Evolutionary conservation across 1,140 invertebrate genomes (phyloP).

Genomic region (Hermetia illucens): DNA sequence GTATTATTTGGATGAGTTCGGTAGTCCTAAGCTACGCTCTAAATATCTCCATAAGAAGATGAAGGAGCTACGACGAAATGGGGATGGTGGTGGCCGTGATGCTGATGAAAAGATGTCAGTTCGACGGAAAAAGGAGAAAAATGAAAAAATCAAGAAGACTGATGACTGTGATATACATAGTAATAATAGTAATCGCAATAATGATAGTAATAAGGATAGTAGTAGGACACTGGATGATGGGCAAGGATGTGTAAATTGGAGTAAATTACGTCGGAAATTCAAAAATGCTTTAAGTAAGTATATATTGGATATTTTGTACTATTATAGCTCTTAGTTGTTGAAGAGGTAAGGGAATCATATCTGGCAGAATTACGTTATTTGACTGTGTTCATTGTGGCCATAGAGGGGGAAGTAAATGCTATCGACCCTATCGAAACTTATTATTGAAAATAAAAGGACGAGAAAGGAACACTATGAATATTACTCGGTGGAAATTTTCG

Average conservation of each 20-base stretch:
- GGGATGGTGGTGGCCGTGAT: slow-evolving; percentile 14
- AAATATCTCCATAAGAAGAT: slow-evolving; percentile 26
- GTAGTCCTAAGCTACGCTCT: slow-evolving; percentile 26
- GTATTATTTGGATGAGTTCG: slow-evolving; percentile 30
- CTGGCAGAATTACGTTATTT: no score
- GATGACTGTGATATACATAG: neutral
- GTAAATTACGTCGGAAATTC: slow-evolving; percentile 27
- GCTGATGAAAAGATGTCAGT: slow-evolving; percentile 4
- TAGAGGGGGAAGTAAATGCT: no score
- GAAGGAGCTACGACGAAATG: slow-evolving; percentile 15
- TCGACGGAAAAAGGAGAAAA: slow-evolving; percentile 8
- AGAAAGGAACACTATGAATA: no score
- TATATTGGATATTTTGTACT: no score
- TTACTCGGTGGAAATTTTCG: no score
- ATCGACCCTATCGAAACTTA: no score
- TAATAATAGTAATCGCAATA: neutral
- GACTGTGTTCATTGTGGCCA: no score
- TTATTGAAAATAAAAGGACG: no score
- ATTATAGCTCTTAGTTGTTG: no score
- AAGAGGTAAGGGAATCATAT: no score
- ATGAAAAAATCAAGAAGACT: neutral
- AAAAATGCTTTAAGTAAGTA: slow-evolving; percentile 27
- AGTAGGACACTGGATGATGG: slow-evolving; percentile 15
- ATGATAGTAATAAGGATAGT: slow-evolving; percentile 4
- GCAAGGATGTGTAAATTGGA: slow-evolving; percentile 28